phyloP scores from a whole-genome alignment of 2,888 invertebrate genomes.

The Acrobasis suavella region DNA sequence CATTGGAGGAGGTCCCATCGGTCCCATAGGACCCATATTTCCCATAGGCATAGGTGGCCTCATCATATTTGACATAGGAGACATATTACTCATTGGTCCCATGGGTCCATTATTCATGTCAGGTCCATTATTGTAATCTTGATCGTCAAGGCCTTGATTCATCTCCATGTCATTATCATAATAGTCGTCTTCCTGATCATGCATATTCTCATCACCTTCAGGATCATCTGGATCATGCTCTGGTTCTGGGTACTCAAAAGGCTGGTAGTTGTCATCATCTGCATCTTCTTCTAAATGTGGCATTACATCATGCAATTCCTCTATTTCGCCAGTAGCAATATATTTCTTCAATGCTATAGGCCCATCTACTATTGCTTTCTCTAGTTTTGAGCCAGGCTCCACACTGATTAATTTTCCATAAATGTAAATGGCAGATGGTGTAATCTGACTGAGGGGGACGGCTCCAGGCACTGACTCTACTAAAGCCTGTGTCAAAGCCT shows the following conservation, averaged over 20 bases:
- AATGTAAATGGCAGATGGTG: constrained; percentile 90
- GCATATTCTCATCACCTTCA: constrained; percentile 50
- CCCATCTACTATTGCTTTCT: constrained; percentile 89
- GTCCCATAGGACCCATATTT: constrained; percentile 40
- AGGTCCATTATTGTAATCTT: constrained; percentile 62
- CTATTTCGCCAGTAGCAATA: constrained; percentile 90
- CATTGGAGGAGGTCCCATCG: constrained; percentile 35
- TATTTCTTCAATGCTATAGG: constrained; percentile 89
- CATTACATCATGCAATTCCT: constrained; percentile 90
- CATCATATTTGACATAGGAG: constrained; percentile 45
- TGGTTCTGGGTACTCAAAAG: constrained; percentile 71
- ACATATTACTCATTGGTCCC: constrained; percentile 46
- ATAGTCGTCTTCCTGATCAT: constrained; percentile 63
- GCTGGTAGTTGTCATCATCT: constrained; percentile 70
- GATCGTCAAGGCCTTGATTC: constrained; percentile 65
- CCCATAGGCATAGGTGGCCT: constrained; percentile 44
- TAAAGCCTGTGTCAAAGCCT: constrained; percentile 87
- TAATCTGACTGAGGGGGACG: constrained; percentile 88
- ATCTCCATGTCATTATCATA: constrained; percentile 71
- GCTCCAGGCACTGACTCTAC: constrained; percentile 90
- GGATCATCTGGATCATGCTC: constrained; percentile 51
- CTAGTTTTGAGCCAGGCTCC: constrained; percentile 88
- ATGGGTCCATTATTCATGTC: constrained; percentile 48
- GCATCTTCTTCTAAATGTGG: constrained; percentile 86
- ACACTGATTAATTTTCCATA: constrained; percentile 92